Evolutionary conservation across 2,797 vertebrate species (phyloP).

Genomic region (Trachops cirrhosus): DNA sequence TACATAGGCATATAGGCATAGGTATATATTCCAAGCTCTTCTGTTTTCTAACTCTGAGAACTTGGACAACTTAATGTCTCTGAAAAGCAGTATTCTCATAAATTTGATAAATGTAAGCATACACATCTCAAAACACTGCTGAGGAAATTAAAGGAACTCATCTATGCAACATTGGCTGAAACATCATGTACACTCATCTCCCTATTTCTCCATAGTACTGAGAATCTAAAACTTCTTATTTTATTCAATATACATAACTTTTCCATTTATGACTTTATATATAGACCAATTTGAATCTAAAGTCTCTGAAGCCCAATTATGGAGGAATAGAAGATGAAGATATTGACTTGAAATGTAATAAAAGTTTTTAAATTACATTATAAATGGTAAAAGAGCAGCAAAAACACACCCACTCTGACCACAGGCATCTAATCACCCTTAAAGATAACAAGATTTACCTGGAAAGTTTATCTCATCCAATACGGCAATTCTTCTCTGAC

Average conservation of each 20-base stretch:
- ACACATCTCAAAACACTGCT: not conserved
- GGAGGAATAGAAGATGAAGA: not conserved
- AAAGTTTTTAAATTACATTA: conserved; percentile 50
- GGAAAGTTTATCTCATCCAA: conserved; percentile 27
- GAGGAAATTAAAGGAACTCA: not conserved
- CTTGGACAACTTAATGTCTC: not conserved
- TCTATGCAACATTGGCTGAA: not conserved
- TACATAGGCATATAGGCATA: not conserved
- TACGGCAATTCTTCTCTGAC: conserved; percentile 24
- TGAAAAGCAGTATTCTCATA: not conserved
- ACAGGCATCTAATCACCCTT: conserved; percentile 45
- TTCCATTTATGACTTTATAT: not conserved
- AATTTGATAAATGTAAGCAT: conserved; percentile 1
- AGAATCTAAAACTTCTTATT: conserved; percentile 17
- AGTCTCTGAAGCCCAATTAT: conserved; percentile 23
- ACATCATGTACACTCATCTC: not conserved
- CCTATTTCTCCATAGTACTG: not conserved
- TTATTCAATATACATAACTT: not conserved
- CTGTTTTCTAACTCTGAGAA: not conserved
- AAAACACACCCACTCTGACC: conserved; percentile 36
- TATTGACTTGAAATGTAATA: conserved; percentile 28
- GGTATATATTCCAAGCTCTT: not conserved
- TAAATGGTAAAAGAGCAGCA: conserved; percentile 17
- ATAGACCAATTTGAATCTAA: conserved; percentile 14
- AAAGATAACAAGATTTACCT: conserved; percentile 54